Evolutionary conservation across 1,140 invertebrate species (phyloP), one percentile per base, ranked within the genome.

Genomic region (Magallana ariakensis): DNA sequence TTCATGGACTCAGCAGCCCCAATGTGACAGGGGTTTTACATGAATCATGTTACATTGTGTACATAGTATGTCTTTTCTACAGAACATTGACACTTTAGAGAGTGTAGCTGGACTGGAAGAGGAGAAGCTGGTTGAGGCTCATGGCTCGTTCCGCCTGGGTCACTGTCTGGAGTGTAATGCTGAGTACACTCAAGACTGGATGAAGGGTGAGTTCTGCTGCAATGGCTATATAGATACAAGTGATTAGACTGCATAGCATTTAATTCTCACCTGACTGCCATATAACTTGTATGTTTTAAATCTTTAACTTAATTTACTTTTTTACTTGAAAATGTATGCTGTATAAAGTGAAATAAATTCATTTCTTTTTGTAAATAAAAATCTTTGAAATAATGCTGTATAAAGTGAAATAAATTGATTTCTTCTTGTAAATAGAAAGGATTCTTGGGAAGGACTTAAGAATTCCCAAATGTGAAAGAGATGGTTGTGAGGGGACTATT

Each of bases 21-120:
- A 5, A 5, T 46, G 33, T 46, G 33, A 46, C 33, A 46, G 33
- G 33, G 33, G 33, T 46, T 46, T 46, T 46, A 46, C 33, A 46
- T 46, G 33, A 4, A 46, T 46, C 33, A 46, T 46, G 33, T 46
- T 46, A 46, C 33, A 46, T 46, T 46, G 5, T 46, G 5, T 46
- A 46, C 33, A 46, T 5, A 46, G 33, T 46, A 46, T 46, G 33
- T 46, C 33, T 46, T 46, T 46, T 66, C 19, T 89, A 8, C 97
- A 99, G 95, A 99, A 99, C 95, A 98, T 99, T 91, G 98, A 99
- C 94, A 98, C 97, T 0, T 94, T 99, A 83, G 98, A 99, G 94
- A 95, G 97, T 91, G 95, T 97, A 6, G 97, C 98, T 84, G 98
- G 97, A n/a, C 94, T 99, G 84, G 96, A 97, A 2, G 96, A 96